These are phyloP conservation scores for Scaptomyza reducta DNA, from an alignment of 2,888 invertebrate genomes.

Conservation along the genomic window DNA sequence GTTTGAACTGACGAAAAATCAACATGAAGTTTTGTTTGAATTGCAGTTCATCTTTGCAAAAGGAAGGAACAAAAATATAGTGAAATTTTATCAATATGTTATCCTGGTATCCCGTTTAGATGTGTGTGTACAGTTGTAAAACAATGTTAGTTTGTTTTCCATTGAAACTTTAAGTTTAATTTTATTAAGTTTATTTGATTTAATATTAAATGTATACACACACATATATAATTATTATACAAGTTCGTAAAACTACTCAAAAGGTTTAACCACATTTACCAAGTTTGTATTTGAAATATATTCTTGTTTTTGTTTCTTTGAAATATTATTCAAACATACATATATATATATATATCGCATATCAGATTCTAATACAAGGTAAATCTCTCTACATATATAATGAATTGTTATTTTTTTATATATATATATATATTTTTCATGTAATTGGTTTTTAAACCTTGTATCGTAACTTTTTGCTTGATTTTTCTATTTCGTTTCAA, in stretches of 20 bases:
- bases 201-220: conserved; percentile 78
- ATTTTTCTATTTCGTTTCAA: conserved; percentile 24
- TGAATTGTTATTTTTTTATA: neutral
- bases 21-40: neutral
- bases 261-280: conserved; percentile 67
- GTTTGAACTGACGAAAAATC: too few species aligned
- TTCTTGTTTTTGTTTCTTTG: conserved; percentile 15
- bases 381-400: conserved; percentile 32
- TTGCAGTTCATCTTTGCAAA: neutral
- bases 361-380: conserved; percentile 63
- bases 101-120: too few species aligned
- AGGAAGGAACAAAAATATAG: too few species aligned
- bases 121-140: too few species aligned
- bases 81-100: too few species aligned
- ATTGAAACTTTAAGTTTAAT: conserved; percentile 59
- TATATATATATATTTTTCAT: conserved; percentile 6
- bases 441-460: conserved; percentile 22
- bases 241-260: conserved; percentile 76
- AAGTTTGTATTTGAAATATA: conserved; percentile 33
- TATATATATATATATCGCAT: conserved; percentile 25
- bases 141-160: too few species aligned
- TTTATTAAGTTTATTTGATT: conserved; percentile 70
- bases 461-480: neutral
- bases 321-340: conserved; percentile 31
- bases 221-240: conserved; percentile 75